Conservation (phyloP, 1,140 invertebrate genomes). For the Drosophila baimaii region DNA sequence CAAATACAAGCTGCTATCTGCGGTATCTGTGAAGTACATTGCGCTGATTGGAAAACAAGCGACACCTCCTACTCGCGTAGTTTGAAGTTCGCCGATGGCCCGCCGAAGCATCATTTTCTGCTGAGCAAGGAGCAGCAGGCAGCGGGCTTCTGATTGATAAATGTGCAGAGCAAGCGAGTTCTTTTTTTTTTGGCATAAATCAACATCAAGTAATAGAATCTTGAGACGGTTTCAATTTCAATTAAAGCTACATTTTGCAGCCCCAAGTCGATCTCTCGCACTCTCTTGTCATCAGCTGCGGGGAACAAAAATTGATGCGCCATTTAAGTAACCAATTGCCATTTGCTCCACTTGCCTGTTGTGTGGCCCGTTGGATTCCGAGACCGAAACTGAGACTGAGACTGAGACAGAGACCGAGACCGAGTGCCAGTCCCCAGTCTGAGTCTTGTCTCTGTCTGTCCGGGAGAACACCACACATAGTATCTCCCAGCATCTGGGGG, state of each 20-base stretch:
- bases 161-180: conserved; percentile 18
- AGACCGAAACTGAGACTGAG: conserved; percentile 4
- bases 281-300: conserved; percentile 9
- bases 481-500: conserved; percentile 24
- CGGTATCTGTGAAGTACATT: conserved; percentile 46
- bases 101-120: conserved; percentile 12
- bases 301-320: conserved; percentile 62
- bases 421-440: not conserved
- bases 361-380: conserved; percentile 24
- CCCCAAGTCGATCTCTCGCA: conserved; percentile 6
- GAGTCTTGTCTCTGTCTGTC: not conserved
- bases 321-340: conserved; percentile 75
- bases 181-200: conserved; percentile 47
- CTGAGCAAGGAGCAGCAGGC: not conserved
- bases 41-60: conserved; percentile 65
- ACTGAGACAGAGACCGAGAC: not conserved
- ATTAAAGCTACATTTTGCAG: conserved; percentile 59
- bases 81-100: conserved; percentile 67
- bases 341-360: conserved; percentile 67
- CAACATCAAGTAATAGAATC: conserved; percentile 80
- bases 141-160: conserved; percentile 31
- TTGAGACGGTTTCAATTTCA: conserved; percentile 80
- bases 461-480: not conserved
- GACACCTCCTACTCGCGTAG: not conserved
- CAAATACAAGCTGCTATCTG: conserved; percentile 21